Evolutionary conservation across 2,113 vertebrate species (phyloP).

Genomic region (Eclectus roratus): DNA sequence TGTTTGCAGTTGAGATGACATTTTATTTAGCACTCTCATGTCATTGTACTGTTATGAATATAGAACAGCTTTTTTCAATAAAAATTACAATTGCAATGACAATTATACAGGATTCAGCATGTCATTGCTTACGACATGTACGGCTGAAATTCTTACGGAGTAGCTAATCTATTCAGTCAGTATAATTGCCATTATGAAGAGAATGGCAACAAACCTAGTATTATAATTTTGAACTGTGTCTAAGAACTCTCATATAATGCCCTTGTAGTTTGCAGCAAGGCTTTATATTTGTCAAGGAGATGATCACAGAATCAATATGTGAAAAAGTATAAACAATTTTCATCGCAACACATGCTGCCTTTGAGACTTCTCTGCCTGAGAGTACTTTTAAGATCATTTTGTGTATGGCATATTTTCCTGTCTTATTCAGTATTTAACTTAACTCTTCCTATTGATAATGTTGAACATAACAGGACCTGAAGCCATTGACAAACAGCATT

Average conservation of each 20-base stretch:
- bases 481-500: neutral
- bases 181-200: conserved; percentile 1
- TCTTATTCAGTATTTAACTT: neutral
- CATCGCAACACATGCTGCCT: neutral
- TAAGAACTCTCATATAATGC: neutral
- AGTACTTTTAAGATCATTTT: neutral
- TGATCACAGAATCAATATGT: neutral
- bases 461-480: neutral
- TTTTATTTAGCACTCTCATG: conserved; percentile 46
- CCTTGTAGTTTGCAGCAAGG: neutral
- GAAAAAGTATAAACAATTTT: neutral
- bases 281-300: neutral
- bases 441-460: neutral
- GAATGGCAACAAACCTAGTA: neutral
- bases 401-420: neutral
- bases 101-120: neutral
- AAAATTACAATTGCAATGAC: neutral
- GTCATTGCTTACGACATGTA: neutral
- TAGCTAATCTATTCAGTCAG: neutral
- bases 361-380: neutral
- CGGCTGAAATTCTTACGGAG: conserved; percentile 22
- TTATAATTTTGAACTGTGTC: neutral
- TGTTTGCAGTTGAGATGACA: conserved; percentile 45
- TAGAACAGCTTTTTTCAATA: conserved; percentile 17
- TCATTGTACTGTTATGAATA: neutral